Conservation (phyloP, 2,113 vertebrate genomes). For the Trematomus loennbergii region DNA sequence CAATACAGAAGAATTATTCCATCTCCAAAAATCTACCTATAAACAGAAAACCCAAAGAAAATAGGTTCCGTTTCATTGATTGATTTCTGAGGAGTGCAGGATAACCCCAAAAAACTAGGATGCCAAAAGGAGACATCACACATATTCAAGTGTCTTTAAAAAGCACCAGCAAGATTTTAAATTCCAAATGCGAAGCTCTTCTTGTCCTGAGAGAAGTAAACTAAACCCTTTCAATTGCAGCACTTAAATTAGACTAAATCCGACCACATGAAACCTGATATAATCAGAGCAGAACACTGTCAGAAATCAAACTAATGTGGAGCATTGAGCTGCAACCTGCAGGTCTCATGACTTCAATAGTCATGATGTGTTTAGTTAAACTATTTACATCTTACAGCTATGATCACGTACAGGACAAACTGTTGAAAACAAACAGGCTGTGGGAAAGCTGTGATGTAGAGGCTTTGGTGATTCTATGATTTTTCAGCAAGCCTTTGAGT, state of each 20-base stretch:
- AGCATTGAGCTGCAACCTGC: slow-evolving; percentile 24
- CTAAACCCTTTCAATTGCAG: background rate
- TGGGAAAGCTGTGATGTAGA: background rate
- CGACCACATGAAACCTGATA: slow-evolving; percentile 34
- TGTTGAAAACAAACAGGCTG: too few species aligned
- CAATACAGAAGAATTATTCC: background rate
- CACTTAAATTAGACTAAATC: slow-evolving; percentile 17
- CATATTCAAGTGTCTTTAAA: background rate
- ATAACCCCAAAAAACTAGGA: background rate
- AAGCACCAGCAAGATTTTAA: background rate
- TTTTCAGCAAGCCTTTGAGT: background rate
- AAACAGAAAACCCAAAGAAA: slow-evolving; percentile 8
- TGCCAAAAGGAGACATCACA: background rate
- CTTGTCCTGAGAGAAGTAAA: background rate
- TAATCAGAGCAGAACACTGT: slow-evolving; percentile 16
- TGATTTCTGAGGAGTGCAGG: background rate
- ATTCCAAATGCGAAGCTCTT: slow-evolving; percentile 7
- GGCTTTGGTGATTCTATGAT: background rate
- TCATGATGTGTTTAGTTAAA: slow-evolving; percentile 4
- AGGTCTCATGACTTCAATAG: slow-evolving; percentile 52
- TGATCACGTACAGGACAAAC: slow-evolving; percentile 4
- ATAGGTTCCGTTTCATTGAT: background rate
- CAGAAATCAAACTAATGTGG: slow-evolving; percentile 32
- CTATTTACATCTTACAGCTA: slow-evolving; percentile 17
- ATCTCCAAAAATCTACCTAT: background rate